These are phyloP conservation scores for Hycleus cichorii DNA, from an alignment of 1,140 invertebrate genomes.

Conservation along the genomic window DNA sequence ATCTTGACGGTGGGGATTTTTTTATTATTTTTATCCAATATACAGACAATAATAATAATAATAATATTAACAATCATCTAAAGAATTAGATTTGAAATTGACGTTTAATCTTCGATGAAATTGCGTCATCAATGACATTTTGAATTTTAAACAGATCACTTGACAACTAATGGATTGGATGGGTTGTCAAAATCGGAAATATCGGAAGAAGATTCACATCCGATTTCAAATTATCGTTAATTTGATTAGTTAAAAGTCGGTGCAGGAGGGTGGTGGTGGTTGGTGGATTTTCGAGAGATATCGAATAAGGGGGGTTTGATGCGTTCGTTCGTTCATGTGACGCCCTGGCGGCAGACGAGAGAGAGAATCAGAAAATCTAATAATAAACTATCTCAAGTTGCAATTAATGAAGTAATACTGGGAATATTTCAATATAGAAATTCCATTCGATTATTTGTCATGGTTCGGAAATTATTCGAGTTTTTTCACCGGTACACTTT, in stretches of 20 bases:
- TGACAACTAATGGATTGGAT: not conserved
- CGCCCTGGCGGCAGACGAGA: not conserved
- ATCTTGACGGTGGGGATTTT: too few species aligned
- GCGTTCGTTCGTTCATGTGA: too few species aligned
- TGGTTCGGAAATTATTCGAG: constrained; percentile 24
- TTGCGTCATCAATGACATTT: too few species aligned
- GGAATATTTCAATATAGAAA: constrained; percentile 31
- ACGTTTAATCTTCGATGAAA: too few species aligned
- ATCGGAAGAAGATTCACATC: constrained; percentile 9
- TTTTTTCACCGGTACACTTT: constrained; percentile 7
- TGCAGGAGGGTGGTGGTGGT: too few species aligned
- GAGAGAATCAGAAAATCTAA: constrained; percentile 26
- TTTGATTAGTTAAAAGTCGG: constrained; percentile 15
- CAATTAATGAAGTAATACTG: constrained; percentile 30
- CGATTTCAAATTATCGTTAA: constrained; percentile 22
- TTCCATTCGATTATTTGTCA: constrained; percentile 27
- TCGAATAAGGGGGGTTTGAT: too few species aligned
- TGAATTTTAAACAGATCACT: not conserved
- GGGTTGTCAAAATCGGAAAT: not conserved
- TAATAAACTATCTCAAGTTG: constrained; percentile 32
- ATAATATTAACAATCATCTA: too few species aligned
- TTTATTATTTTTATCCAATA: too few species aligned
- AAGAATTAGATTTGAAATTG: too few species aligned
- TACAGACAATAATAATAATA: too few species aligned
- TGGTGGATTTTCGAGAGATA: too few species aligned